Percentiles rank a stretch among this genome's conserved stretches.
Conservation (phyloP, 2,797 vertebrate species). For the Prunella strophiata region DNA sequence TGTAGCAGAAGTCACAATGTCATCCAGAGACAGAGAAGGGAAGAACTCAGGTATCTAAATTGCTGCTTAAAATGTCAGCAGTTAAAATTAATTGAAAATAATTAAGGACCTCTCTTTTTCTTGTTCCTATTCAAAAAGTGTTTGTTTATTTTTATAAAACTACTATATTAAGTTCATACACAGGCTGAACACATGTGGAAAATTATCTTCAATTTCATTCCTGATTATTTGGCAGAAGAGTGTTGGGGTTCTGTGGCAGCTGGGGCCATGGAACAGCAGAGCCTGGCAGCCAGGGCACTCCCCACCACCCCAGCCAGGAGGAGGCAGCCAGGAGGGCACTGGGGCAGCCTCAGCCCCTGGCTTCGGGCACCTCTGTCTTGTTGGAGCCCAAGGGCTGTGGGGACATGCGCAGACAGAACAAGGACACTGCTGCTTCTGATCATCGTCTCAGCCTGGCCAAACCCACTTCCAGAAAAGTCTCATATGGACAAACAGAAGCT, state of each 20-base stretch:
- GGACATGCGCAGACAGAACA: background rate
- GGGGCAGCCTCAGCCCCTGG: background rate
- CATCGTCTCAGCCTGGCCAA: background rate
- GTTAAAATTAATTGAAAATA: slow-evolving; percentile 71
- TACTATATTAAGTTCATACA: background rate
- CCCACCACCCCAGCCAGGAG: accelerated
- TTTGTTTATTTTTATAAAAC: slow-evolving; percentile 41
- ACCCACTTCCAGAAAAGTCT: background rate
- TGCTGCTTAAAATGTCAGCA: slow-evolving; percentile 58
- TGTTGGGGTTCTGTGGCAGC: too few relatives aligned
- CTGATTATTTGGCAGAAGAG: accelerated
- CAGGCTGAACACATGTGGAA: background rate
- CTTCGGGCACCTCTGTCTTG: accelerated
- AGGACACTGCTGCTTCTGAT: background rate
- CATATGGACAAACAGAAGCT: background rate
- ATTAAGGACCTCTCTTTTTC: slow-evolving; percentile 31
- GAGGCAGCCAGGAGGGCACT: accelerated
- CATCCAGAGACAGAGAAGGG: background rate
- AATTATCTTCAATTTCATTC: background rate
- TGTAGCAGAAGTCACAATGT: slow-evolving; percentile 38
- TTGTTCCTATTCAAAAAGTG: background rate
- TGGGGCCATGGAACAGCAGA: accelerated
- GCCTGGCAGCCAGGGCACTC: background rate
- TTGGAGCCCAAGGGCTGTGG: background rate
- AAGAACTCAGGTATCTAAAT: slow-evolving; percentile 13